Percentiles rank a stretch among this genome's conserved stretches.
Conservation (phyloP, 2,888 invertebrate genomes). For the Melanostoma mellinum region DNA sequence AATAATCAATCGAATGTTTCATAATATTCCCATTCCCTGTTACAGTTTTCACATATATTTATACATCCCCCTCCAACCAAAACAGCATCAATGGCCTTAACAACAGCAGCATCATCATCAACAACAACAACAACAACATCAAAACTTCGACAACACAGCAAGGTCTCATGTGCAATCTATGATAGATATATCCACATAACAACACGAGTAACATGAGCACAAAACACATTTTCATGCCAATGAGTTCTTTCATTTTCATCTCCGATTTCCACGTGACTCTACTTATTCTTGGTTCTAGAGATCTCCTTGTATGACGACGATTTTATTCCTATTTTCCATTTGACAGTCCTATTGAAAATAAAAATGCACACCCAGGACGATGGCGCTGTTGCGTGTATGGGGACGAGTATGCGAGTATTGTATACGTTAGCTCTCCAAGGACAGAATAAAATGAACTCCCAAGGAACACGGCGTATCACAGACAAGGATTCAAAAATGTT, state of each 20-base stretch:
- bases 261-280: conserved; percentile 52
- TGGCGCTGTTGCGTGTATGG: conserved; percentile 11
- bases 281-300: conserved; percentile 34
- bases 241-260: conserved; percentile 60
- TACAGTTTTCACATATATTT: background rate
- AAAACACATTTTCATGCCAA: conserved; percentile 63
- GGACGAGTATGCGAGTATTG: background rate
- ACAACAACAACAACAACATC: background rate
- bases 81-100: conserved; percentile 35
- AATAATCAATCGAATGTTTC: conserved; percentile 70
- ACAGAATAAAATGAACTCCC: conserved; percentile 48
- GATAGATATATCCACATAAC: conserved; percentile 10
- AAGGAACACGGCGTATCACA: conserved; percentile 30
- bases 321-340: conserved; percentile 51
- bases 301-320: conserved; percentile 26
- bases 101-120: background rate
- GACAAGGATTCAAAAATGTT: conserved; percentile 58
- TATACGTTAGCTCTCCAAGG: conserved; percentile 23
- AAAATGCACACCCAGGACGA: conserved; percentile 33
- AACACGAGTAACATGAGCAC: conserved; percentile 50
- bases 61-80: background rate
- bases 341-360: conserved; percentile 46
- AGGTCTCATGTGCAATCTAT: conserved; percentile 34
- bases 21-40: conserved; percentile 29
- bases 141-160: background rate